These are phyloP conservation scores for Neoarius graeffei DNA, from an alignment of 2,113 vertebrate genomes.

Conservation along the genomic window DNA sequence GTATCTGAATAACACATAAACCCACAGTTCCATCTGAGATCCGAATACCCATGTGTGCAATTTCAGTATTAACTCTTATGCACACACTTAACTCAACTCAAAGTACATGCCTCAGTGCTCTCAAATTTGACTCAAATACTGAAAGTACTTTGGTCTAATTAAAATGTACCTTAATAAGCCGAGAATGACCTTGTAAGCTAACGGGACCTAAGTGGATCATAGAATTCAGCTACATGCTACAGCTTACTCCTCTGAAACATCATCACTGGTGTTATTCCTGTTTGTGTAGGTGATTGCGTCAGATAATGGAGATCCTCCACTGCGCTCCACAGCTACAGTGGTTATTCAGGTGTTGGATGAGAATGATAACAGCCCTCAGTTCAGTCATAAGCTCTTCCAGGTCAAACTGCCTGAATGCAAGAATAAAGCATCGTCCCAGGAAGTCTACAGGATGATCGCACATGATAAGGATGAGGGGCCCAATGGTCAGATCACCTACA, in stretches of 20 bases:
- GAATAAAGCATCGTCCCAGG: slow-evolving; percentile 36
- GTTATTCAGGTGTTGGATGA: slow-evolving; percentile 84
- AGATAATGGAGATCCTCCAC: slow-evolving; percentile 82
- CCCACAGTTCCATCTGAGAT: background rate
- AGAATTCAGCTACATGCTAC: background rate
- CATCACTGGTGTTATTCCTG: background rate
- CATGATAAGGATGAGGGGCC: slow-evolving; percentile 82
- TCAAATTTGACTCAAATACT: background rate
- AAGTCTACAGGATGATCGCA: slow-evolving; percentile 85
- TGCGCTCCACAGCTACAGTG: slow-evolving; percentile 86
- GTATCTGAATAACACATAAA: background rate
- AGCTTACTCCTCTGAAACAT: background rate
- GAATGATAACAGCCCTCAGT: slow-evolving; percentile 87
- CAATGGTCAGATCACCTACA: slow-evolving; percentile 85
- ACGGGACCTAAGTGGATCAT: background rate
- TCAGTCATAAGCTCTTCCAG: slow-evolving; percentile 89
- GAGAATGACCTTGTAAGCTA: background rate
- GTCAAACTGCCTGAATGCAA: slow-evolving; percentile 79
- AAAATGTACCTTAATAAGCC: background rate
- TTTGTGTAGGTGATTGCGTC: slow-evolving; percentile 82
- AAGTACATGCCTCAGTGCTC: background rate
- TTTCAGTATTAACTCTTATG: background rate
- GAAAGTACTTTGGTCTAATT: background rate
- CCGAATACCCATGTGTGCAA: background rate
- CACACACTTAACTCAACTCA: background rate